Base-by-base conservation (phyloP, 2,113 vertebrate species). In the Psammodynastes pulverulentus region DNA sequence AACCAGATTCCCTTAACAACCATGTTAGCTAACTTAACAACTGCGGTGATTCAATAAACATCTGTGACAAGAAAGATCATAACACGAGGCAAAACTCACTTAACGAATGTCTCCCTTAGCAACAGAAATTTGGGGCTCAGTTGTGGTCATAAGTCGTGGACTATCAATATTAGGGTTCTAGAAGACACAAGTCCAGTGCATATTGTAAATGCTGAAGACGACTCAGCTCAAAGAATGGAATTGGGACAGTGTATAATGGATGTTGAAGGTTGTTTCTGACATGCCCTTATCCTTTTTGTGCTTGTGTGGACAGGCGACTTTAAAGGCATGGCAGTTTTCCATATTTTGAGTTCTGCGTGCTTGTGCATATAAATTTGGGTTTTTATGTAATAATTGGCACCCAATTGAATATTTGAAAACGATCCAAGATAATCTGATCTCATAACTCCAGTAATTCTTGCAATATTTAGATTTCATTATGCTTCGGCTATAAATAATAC, bases 401-500 rank as follows among this genome's bases (percentile, higher is more conserved):
- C 29, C 93, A 88, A 84, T 72, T 90, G 91, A 91, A 21, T 3
- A 54, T 26, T 49, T 92, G 19, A 87, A 89, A 56, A 85, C 0
- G 0, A 84, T 92, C 53, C 56, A 19, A 24, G 86, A 93, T 90
- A 9, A 91, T 92, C 34, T 94, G 93, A 53, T 26, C 86, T 46
- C 88, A 58, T 51, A 89, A 89, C 52, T 88, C 93, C 72, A 93
- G 54, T 93, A 95, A 49, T 2, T 58, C 51, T 53, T 48, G 49
- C 46, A 95, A 94, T 86, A 88, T 89, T 91, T 86, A 45, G 2
- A 3, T 90, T 95, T 88, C 93, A 92, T 26, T 53, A 29, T 92
- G 90, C 9, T 43, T 95, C 92, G 13, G 19, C n/a, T 93, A 67
- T 94, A 97, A 97, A 97, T 93, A 97, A 95, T 89, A 95, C 34